A percentile compares a stretch with the other conserved stretches of the same genome.
Conservation (phyloP, 2,888 invertebrate genomes). For the Hedya salicella region DNA sequence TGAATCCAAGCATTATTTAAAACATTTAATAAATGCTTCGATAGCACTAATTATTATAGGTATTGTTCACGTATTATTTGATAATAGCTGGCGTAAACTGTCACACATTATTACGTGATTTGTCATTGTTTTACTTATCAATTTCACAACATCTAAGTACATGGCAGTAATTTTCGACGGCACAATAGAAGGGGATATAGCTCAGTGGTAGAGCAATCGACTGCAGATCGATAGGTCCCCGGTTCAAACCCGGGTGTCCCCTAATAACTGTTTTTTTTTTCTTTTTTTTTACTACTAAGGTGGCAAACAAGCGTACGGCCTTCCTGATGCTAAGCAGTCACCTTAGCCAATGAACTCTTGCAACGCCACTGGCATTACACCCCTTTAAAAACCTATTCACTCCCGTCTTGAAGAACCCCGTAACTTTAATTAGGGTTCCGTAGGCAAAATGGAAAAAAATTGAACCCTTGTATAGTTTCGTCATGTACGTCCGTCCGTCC, state of each 20-base stretch:
- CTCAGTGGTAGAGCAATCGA: constrained; percentile 77
- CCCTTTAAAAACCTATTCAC: too few species aligned
- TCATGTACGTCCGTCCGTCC: too few species aligned
- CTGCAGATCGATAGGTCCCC: constrained; percentile 84
- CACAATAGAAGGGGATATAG: constrained; percentile 44
- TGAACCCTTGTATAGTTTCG: too few species aligned
- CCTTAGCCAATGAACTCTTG: too few species aligned
- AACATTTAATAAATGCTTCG: not conserved
- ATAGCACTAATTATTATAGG: not conserved
- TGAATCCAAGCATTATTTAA: not conserved
- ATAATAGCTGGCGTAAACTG: constrained; percentile 22
- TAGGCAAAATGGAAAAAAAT: too few species aligned
- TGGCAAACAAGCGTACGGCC: too few species aligned
- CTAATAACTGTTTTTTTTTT: constrained; percentile 14
- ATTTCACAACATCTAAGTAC: not conserved
- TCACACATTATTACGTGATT: not conserved
- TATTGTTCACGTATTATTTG: not conserved
- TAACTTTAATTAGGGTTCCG: too few species aligned
- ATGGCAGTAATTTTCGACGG: constrained; percentile 1
- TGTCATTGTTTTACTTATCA: constrained; percentile 4
- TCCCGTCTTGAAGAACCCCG: too few species aligned
- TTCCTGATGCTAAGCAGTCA: too few species aligned
- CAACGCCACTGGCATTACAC: too few species aligned
- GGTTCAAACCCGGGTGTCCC: constrained; percentile 65
- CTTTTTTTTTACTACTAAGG: not conserved